Evolutionary conservation across 2,113 vertebrate species (phyloP).

Genomic region (Labeo catla): DNA sequence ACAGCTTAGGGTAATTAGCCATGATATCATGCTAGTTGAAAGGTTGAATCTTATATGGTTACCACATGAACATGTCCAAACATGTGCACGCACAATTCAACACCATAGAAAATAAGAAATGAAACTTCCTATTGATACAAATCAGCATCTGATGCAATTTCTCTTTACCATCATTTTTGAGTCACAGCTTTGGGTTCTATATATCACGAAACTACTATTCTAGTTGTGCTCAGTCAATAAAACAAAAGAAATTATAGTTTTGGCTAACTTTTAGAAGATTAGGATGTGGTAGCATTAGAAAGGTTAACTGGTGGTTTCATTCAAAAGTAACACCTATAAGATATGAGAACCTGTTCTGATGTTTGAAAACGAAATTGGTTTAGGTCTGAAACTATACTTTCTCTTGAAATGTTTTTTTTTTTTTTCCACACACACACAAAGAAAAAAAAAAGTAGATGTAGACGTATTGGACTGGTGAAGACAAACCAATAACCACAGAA

Average conservation of each 20-base stretch:
- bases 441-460: background rate
- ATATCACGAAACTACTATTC: background rate
- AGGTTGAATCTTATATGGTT: background rate
- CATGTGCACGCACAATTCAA: background rate
- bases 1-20: background rate
- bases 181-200: background rate
- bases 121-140: slow-evolving; percentile 3
- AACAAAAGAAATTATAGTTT: background rate
- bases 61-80: background rate
- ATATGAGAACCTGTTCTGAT: background rate
- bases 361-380: slow-evolving; percentile 25
- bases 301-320: slow-evolving; percentile 7
- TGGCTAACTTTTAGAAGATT: background rate
- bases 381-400: slow-evolving; percentile 32
- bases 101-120: background rate
- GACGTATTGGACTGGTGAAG: background rate
- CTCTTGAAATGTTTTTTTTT: slow-evolving; percentile 5
- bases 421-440: background rate
- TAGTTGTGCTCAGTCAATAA: background rate
- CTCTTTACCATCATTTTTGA: background rate
- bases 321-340: slow-evolving; percentile 36
- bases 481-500: slow-evolving; percentile 14
- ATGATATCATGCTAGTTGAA: too few relatives aligned
- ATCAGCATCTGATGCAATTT: background rate
- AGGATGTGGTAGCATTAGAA: background rate